phyloP scores from a whole-genome alignment of 2,888 invertebrate genomes.

The Andrena flavipes region DNA sequence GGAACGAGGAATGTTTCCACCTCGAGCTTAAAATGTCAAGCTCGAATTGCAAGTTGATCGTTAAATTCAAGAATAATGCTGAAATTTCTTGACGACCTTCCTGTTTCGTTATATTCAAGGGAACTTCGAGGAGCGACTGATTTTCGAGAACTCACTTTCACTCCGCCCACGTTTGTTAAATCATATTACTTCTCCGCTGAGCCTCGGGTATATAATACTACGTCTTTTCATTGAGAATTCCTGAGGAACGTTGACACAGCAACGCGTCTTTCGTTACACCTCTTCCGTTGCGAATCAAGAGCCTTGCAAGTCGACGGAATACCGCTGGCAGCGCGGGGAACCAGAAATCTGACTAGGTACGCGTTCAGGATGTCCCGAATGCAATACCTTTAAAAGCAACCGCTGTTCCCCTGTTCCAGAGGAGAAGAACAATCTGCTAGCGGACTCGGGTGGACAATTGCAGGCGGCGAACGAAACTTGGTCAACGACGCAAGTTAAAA shows the following conservation, averaged over 20 bases:
- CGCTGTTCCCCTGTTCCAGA: neutral
- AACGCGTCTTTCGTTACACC: slow-evolving; percentile 3
- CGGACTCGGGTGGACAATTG: neutral
- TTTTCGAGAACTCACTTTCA: neutral
- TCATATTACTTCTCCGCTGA: neutral
- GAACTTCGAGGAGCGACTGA: too few relatives aligned
- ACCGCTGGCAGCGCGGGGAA: neutral
- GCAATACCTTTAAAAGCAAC: neutral
- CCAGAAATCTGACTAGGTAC: neutral
- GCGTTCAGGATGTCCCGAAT: neutral
- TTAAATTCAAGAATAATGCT: too few relatives aligned
- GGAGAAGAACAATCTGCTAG: neutral
- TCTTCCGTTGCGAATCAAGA: neutral
- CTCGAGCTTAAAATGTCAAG: neutral
- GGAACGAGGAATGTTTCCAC: neutral
- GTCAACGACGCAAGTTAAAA: too few relatives aligned
- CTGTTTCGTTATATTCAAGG: too few relatives aligned
- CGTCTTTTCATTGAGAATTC: neutral
- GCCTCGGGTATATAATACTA: neutral
- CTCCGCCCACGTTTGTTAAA: neutral
- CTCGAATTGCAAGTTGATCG: too few relatives aligned
- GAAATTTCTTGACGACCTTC: too few relatives aligned
- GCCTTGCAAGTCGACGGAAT: neutral
- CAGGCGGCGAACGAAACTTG: too few relatives aligned
- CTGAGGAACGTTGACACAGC: neutral